Evolutionary conservation across 2,888 invertebrate species (phyloP).

Genomic region (Pyralis farinalis): DNA sequence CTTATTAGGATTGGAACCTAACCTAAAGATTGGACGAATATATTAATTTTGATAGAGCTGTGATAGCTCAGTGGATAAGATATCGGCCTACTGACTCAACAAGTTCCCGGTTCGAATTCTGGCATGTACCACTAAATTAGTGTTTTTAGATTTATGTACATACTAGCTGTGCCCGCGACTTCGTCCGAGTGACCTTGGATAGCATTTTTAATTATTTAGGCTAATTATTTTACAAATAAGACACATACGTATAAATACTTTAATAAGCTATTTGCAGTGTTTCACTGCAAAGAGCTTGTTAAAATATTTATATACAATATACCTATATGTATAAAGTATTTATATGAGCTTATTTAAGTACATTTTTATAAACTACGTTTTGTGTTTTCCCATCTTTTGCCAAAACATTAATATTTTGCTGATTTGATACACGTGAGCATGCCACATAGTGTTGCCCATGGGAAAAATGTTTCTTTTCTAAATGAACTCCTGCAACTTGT

Average conservation of each 20-base stretch:
- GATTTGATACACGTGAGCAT: slow-evolving; percentile 2
- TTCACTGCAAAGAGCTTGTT: too few relatives aligned
- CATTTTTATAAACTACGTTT: slow-evolving; percentile 3
- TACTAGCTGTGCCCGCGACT: neutral
- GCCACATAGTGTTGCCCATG: neutral
- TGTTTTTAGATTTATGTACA: too few relatives aligned
- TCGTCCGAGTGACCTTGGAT: neutral
- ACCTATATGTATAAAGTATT: neutral
- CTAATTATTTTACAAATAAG: neutral
- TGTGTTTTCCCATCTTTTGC: slow-evolving; percentile 1
- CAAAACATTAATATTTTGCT: neutral
- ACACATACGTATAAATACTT: neutral
- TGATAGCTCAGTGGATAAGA: too few relatives aligned
- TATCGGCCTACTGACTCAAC: too few relatives aligned
- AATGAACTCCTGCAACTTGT: slow-evolving; percentile 6
- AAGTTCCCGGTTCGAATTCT: too few relatives aligned
- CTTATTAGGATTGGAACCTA: too few relatives aligned
- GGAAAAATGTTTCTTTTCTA: slow-evolving; percentile 4
- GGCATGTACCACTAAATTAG: too few relatives aligned
- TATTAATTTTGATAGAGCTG: too few relatives aligned
- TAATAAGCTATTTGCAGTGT: too few relatives aligned
- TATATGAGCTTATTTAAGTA: neutral
- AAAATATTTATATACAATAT: too few relatives aligned
- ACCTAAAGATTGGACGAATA: too few relatives aligned
- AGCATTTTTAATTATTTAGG: neutral